Conservation (phyloP, 2,888 invertebrate species). For the Hydraecia micacea region DNA sequence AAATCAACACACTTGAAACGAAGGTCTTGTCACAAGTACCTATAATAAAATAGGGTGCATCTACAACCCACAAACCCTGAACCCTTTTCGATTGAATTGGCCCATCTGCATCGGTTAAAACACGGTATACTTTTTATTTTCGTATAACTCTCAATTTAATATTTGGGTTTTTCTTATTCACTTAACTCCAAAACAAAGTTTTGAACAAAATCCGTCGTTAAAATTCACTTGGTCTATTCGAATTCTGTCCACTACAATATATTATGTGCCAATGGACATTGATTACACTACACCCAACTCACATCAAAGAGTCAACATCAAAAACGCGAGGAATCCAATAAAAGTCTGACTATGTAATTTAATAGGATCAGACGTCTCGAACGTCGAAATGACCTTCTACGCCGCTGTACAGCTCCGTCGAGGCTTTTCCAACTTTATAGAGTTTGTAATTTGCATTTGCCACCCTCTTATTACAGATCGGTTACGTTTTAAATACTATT, state of each 20-base stretch:
- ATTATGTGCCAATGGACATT: constrained; percentile 51
- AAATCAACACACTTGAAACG: constrained; percentile 30
- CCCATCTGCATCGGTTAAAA: neutral
- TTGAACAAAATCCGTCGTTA: neutral
- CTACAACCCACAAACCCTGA: constrained; percentile 4
- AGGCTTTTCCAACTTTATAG: constrained; percentile 47
- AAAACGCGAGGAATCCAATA: constrained; percentile 59
- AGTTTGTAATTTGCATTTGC: constrained; percentile 62
- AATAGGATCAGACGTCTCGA: constrained; percentile 58
- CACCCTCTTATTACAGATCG: constrained; percentile 56
- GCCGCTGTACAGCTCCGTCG: constrained; percentile 46
- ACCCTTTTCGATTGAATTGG: constrained; percentile 33
- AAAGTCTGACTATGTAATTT: constrained; percentile 62
- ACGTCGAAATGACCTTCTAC: constrained; percentile 50
- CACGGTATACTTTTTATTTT: neutral
- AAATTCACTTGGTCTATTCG: constrained; percentile 20
- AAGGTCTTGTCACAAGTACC: constrained; percentile 8
- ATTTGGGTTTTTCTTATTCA: neutral
- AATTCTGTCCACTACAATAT: constrained; percentile 24
- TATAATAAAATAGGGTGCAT: constrained; percentile 30
- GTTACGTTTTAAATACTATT: constrained; percentile 46
- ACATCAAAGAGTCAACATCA: constrained; percentile 59
- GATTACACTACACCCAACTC: constrained; percentile 52
- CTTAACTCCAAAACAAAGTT: neutral
- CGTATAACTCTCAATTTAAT: neutral